phyloP scores from a whole-genome alignment of 2,888 invertebrate genomes.

The Polydrusus cervinus region DNA sequence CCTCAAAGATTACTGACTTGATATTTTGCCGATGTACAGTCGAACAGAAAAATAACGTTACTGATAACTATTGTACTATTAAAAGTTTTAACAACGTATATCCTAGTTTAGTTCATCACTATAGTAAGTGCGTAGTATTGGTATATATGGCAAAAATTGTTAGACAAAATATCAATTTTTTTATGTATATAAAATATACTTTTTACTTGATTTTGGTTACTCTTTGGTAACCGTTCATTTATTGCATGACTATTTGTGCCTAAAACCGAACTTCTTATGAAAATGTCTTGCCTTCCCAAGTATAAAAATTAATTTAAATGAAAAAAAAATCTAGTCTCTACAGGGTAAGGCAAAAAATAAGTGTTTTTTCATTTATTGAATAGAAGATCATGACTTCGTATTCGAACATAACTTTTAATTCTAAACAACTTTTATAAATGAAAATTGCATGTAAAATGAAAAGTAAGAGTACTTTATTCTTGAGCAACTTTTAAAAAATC shows the following conservation, averaged over 20 bases:
- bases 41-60: slow-evolving; percentile 42
- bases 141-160: slow-evolving; percentile 59
- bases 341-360: too few species aligned
- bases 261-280: too few species aligned
- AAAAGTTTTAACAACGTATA: slow-evolving; percentile 52
- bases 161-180: slow-evolving; percentile 60
- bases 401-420: too few species aligned
- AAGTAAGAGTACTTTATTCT: too few species aligned
- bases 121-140: slow-evolving; percentile 58
- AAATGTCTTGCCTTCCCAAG: too few species aligned
- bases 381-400: too few species aligned
- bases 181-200: slow-evolving; percentile 29
- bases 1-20: slow-evolving; percentile 43
- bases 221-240: neutral
- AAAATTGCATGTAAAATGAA: too few species aligned
- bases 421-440: too few species aligned
- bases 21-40: slow-evolving; percentile 49
- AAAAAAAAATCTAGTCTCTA: too few species aligned
- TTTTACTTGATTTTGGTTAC: slow-evolving; percentile 32
- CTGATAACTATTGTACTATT: slow-evolving; percentile 53
- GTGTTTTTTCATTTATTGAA: too few species aligned
- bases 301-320: too few species aligned
- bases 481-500: too few species aligned
- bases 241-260: slow-evolving; percentile 20
- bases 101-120: slow-evolving; percentile 38